Conservation (phyloP, 2,888 invertebrate genomes). For the Aricia artaxerxes region DNA sequence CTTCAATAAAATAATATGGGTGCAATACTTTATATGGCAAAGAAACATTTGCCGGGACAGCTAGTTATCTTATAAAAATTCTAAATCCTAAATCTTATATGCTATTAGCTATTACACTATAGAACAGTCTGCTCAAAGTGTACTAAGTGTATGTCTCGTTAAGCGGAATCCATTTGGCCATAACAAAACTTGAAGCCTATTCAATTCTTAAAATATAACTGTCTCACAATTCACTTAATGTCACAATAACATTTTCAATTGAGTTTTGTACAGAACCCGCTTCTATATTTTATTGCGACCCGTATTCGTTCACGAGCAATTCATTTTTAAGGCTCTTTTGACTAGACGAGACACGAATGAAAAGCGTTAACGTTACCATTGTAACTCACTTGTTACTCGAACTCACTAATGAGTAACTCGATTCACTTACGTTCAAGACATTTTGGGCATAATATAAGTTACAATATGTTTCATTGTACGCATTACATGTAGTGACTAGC, state of each 20-base stretch:
- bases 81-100: too few relatives aligned
- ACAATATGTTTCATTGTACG: too few relatives aligned
- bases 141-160: not conserved
- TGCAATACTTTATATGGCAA: too few relatives aligned
- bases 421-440: conserved; percentile 1
- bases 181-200: conserved; percentile 23
- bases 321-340: conserved; percentile 44
- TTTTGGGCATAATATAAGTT: not conserved
- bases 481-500: too few relatives aligned
- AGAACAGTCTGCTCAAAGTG: not conserved
- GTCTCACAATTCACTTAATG: conserved; percentile 32
- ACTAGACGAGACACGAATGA: conserved; percentile 39
- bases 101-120: too few relatives aligned
- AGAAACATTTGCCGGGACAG: too few relatives aligned
- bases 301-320: conserved; percentile 38
- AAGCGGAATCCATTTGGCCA: not conserved
- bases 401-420: conserved; percentile 14
- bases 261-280: conserved; percentile 32
- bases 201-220: conserved; percentile 30
- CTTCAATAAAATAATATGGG: too few relatives aligned
- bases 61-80: too few relatives aligned
- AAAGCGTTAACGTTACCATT: conserved; percentile 34
- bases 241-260: conserved; percentile 33
- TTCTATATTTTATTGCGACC: conserved; percentile 39
- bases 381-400: conserved; percentile 32